Percentiles rank a stretch among this genome's conserved stretches.
Evolutionary conservation across 2,113 vertebrate genomes (phyloP).

Genomic region (Pantherophis guttatus): DNA sequence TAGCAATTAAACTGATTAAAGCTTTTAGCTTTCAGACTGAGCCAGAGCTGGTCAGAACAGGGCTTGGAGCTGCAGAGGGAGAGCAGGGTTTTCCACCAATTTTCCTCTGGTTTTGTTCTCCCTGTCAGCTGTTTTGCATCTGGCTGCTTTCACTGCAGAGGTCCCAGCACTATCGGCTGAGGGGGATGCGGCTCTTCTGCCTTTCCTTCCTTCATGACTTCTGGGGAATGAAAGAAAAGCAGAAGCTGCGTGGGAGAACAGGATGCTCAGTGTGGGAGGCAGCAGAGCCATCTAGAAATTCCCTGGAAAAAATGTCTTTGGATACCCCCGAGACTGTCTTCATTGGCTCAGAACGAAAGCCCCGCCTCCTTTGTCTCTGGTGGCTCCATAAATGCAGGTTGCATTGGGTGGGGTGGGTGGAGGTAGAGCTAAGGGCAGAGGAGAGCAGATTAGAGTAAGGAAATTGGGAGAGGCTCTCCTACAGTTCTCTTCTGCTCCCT

Average conservation of each 20-base stretch:
- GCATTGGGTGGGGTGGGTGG: not conserved
- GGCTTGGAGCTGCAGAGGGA: not conserved
- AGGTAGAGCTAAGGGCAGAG: not conserved
- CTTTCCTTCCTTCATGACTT: not conserved
- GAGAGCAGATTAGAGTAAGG: not conserved
- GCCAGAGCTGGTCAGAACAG: not conserved
- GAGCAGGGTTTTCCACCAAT: not conserved
- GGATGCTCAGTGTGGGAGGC: not conserved
- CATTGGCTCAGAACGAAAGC: not conserved
- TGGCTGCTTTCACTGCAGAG: not conserved
- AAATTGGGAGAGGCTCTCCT: not conserved
- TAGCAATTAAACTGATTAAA: not conserved
- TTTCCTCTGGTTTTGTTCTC: not conserved
- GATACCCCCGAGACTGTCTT: not conserved
- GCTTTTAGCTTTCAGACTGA: not conserved
- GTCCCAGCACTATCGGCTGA: no score
- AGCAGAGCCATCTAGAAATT: not conserved
- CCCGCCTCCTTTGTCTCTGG: not conserved
- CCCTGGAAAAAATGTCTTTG: not conserved
- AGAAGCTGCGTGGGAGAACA: not conserved
- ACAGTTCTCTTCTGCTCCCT: not conserved
- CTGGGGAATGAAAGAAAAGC: not conserved
- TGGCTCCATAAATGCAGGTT: not conserved
- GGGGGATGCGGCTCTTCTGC: not conserved
- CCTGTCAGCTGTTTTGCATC: not conserved